Base-by-base conservation (phyloP, 2,888 invertebrate genomes). In the Aspidiotus destructor region DNA sequence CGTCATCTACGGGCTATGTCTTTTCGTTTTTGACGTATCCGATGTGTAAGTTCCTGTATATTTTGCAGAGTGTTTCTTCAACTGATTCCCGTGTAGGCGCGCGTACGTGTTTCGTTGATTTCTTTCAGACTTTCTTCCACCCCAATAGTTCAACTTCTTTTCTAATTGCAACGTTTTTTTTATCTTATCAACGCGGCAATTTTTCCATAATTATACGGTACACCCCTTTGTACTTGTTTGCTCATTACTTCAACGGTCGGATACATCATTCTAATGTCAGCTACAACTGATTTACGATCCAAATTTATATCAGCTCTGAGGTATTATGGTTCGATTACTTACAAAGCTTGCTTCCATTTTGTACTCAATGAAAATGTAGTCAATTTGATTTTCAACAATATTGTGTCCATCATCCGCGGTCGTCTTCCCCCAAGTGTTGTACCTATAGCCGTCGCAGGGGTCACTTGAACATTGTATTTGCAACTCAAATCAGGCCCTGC, bases 401-500 rank as follows among this genome's bases (percentile, higher is more conserved):
- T 44, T 44, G 13, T 44, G 48, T 44, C 48, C 48, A 44, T 55
- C 13, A 55, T 15, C 13, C 55, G 55, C 55, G 13, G n/a, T 8
- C n/a, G 55, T 13, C 16, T 15, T 55, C n/a, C n/a, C n/a, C n/a
- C 55, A 55, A 16, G 16, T 55, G n/a, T n/a, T n/a, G n/a, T n/a
- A n/a, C n/a, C n/a, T 55, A 55, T n/a, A 55, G 55, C 16, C n/a
- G 55, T 55, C 55, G 55, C n/a, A n/a, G 16, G 16, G 13, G 55
- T 55, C 15, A 15, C 55, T 55, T 55, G n/a, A 55, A 55, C 15
- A 57, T 57, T 16, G 17, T 57, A 17, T 57, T 57, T 16, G 57
- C 11, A 57, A 57, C 57, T 3, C 17, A 57, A n/a, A n/a, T n/a
- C 17, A 57, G 16, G 1, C 6, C 17, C 17, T 16, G 17, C 7